Conservation (phyloP, 2,797 vertebrate species). For the Channallabes apus region DNA sequence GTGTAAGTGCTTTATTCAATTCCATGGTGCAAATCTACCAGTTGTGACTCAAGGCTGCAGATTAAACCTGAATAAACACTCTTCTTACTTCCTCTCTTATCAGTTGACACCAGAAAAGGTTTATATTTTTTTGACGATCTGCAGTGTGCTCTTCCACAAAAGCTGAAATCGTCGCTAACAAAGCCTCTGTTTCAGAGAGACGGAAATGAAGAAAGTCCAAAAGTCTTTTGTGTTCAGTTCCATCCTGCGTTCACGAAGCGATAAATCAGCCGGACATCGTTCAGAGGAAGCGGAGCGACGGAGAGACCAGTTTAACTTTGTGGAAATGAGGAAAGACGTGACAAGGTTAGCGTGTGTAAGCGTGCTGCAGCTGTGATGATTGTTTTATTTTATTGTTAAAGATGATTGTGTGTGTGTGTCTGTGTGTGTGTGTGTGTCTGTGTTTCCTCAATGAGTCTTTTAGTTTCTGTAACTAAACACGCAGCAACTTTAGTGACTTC, state of each 20-base stretch:
- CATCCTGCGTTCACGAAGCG: neutral
- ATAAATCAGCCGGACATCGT: neutral
- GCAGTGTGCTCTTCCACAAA: neutral
- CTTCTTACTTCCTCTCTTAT: neutral
- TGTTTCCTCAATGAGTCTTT: neutral
- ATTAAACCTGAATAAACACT: neutral
- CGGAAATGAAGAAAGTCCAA: neutral
- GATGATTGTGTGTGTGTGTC: neutral
- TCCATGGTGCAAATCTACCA: neutral
- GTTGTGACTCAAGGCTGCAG: neutral
- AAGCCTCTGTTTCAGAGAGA: neutral
- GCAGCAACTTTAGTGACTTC: neutral
- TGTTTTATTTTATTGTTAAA: neutral
- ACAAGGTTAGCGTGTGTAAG: neutral
- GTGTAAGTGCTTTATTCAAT: neutral
- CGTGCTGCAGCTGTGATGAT: neutral
- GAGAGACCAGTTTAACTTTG: neutral
- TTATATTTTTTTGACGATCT: neutral
- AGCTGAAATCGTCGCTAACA: constrained; percentile 1
- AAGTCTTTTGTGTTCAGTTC: neutral
- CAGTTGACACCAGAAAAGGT: constrained; percentile 4
- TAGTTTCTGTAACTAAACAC: neutral
- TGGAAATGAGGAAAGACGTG: neutral
- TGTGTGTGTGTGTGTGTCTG: too few relatives aligned
- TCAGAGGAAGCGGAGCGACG: neutral